Evolutionary conservation across 2,888 invertebrate genomes (phyloP), one percentile per base, ranked within the genome.

Genomic region (Diaphora mendica): DNA sequence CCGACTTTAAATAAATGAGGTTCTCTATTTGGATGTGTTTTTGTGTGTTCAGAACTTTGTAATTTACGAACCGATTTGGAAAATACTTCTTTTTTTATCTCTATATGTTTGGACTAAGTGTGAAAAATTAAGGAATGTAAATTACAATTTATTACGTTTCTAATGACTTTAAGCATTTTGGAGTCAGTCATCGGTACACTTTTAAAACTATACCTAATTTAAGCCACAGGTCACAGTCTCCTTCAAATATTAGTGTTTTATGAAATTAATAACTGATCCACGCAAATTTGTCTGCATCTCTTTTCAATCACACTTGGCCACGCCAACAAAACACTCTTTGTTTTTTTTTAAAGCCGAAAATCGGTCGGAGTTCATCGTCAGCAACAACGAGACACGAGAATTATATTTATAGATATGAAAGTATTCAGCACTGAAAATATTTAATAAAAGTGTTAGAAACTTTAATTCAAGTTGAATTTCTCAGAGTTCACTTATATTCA

Each of bases 401-500:
- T 35, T 35, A 35, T 35, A 4, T 35, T 35, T 35, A 35, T 44
- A 44, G 42, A 11, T 13, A 44, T 44, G 13, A 35, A 35, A 35
- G 35, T 35, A 35, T 3, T 65, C 33, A 73, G 39, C 33, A 55
- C 59, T 4, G 11, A 7, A 17, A n/a, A 68, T 42, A 39, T 42
- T 15, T 3, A 15, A 17, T 13, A 15, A 3, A 35, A 64, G 35
- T 33, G 1, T 11, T 33, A 42, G 42, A 71, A 62, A n/a, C 8
- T 30, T 70, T 11, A 8, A 75, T 62, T 69, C 15, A 13, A 68
- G 74, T 67, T 64, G 73, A 68, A 64, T 51, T 74, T 44, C 68
- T 51, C 68, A 30, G 26, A 73, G 68, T 73, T 67, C 44, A 59
- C 82, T 73, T 74, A n/a, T 76, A 73, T 71, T 73, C 73, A 75